Evolutionary conservation across 2,888 invertebrate genomes (phyloP).

Genomic region (Muschampia plurimacula): DNA sequence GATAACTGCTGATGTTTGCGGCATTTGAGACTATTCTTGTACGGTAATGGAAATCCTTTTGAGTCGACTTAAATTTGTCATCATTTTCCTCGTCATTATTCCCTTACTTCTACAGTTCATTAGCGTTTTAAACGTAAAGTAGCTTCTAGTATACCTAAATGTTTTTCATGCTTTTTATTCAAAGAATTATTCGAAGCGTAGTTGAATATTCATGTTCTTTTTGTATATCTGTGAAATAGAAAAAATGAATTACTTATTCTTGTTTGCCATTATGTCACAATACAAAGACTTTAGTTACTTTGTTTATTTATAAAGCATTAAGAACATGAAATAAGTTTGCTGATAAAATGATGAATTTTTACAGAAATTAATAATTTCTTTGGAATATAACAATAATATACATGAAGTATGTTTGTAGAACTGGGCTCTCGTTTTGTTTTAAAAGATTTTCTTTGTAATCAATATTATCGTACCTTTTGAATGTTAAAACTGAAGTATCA

Average conservation of each 20-base stretch:
- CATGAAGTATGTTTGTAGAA: too few species aligned
- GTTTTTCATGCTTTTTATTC: background rate
- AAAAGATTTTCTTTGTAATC: too few species aligned
- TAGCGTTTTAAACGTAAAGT: background rate
- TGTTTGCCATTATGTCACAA: background rate
- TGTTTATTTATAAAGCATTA: background rate
- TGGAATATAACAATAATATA: constrained; percentile 3
- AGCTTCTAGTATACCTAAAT: background rate
- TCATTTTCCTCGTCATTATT: background rate
- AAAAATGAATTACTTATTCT: background rate
- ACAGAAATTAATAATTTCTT: constrained; percentile 11
- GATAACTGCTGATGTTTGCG: constrained; percentile 27
- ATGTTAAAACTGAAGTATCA: too few species aligned
- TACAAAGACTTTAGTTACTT: background rate
- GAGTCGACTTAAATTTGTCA: background rate
- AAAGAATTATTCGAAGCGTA: background rate
- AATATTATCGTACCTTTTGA: too few species aligned
- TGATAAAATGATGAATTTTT: background rate
- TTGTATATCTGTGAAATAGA: background rate
- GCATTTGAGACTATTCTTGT: constrained; percentile 27
- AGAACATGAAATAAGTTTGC: background rate
- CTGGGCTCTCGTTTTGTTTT: too few species aligned
- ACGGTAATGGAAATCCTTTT: background rate
- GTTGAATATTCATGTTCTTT: background rate
- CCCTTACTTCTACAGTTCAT: background rate